A percentile compares a stretch with the other conserved stretches of the same genome.
phyloP scores from a whole-genome alignment of 2,888 invertebrate species.

The Agrilus mali region DNA sequence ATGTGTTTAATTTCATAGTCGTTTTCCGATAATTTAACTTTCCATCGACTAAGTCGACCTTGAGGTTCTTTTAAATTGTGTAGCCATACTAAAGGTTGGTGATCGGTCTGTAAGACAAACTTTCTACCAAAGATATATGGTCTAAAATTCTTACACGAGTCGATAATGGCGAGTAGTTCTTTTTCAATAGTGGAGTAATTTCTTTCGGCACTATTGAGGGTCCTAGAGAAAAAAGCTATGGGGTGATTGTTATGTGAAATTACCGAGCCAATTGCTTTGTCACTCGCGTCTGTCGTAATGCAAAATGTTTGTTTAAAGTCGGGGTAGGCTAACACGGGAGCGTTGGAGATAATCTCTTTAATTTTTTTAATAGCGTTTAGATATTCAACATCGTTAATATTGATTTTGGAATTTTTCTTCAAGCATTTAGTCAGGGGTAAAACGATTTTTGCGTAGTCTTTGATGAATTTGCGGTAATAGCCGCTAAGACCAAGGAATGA shows the following conservation, averaged over 20 bases:
- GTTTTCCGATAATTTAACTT: not conserved
- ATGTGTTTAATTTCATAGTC: not conserved
- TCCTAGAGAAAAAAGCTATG: conserved; percentile 6
- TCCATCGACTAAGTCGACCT: not conserved
- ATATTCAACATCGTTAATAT: conserved; percentile 3
- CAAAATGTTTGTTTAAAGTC: conserved; percentile 11
- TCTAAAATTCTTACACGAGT: not conserved
- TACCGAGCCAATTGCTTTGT: conserved; percentile 10
- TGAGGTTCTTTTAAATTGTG: not conserved
- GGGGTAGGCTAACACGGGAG: conserved; percentile 9
- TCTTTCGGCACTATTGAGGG: conserved; percentile 5
- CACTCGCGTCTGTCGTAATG: conserved; percentile 10
- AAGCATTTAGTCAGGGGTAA: conserved; percentile 10
- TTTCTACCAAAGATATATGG: not conserved
- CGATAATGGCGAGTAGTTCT: conserved; percentile 1
- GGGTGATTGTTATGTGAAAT: conserved; percentile 10
- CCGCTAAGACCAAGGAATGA: conserved; percentile 10
- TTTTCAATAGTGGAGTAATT: conserved; percentile 7
- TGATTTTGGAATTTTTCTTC: conserved; percentile 5
- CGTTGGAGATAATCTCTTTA: conserved; percentile 9
- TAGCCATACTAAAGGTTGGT: not conserved
- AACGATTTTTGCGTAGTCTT: conserved; percentile 8
- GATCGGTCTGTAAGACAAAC: not conserved
- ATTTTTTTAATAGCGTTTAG: conserved; percentile 3
- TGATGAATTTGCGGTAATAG: conserved; percentile 8